Conservation (phyloP, 2,888 invertebrate species). For the Phasia obesa region DNA sequence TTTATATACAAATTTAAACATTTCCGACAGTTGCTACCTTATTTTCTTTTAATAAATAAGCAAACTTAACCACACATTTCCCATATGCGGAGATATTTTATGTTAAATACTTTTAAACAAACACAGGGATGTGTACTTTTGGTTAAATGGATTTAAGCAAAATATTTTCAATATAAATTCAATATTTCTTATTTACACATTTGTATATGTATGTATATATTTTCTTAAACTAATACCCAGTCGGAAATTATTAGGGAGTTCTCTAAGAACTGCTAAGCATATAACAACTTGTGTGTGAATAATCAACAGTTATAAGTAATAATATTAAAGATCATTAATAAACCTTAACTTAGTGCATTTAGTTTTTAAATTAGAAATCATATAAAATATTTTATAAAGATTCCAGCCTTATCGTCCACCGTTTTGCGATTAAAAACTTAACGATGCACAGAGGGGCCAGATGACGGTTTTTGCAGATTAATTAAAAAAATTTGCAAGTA, state of each 20-base stretch:
- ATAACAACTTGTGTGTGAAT: no score
- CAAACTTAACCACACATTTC: constrained; percentile 40
- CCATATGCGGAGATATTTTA: constrained; percentile 14
- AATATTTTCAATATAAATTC: background rate
- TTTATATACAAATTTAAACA: constrained; percentile 43
- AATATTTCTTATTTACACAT: constrained; percentile 7
- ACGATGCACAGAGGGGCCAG: no score
- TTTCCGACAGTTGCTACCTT: constrained; percentile 56
- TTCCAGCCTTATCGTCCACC: no score
- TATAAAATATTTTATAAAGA: no score
- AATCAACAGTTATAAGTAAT: no score
- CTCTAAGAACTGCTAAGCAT: no score
- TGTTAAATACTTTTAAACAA: constrained; percentile 10
- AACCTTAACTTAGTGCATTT: no score
- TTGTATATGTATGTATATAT: background rate
- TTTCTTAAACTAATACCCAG: background rate
- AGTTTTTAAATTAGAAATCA: no score
- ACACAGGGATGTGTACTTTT: background rate
- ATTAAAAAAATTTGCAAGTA: no score
- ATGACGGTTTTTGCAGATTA: no score
- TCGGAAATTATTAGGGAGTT: constrained; percentile 2
- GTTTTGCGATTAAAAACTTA: no score
- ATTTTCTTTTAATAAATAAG: constrained; percentile 32
- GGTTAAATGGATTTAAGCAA: background rate
- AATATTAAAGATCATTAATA: no score